A percentile compares a stretch with the other conserved stretches of the same genome.
Conservation (phyloP, 1,140 invertebrate genomes). For the Lordiphosa clarofinis region DNA sequence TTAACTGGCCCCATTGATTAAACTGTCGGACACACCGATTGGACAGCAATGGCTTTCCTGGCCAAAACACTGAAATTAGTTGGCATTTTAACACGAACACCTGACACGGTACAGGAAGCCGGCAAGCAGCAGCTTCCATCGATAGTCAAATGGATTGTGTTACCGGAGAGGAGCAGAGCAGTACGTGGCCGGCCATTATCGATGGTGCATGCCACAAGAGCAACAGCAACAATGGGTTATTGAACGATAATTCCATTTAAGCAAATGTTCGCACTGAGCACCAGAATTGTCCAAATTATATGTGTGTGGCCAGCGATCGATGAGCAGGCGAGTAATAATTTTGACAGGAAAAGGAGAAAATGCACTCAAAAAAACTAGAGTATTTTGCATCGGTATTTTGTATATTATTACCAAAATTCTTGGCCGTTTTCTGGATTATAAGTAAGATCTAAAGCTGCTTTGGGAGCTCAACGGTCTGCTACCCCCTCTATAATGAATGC, state of each 20-base stretch:
- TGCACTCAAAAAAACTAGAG: conserved; percentile 25
- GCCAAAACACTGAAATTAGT: conserved; percentile 75
- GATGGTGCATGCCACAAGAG: conserved; percentile 48
- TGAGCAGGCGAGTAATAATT: conserved; percentile 25
- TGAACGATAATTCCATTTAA: conserved; percentile 77
- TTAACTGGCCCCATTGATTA: conserved; percentile 68
- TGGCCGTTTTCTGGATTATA: too few species aligned
- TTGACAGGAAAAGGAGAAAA: too few species aligned
- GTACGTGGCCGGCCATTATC: conserved; percentile 43
- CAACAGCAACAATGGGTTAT: conserved; percentile 55
- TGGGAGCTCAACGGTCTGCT: too few species aligned
- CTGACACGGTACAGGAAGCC: conserved; percentile 48
- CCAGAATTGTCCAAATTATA: conserved; percentile 73
- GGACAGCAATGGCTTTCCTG: conserved; percentile 38
- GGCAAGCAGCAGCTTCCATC: conserved; percentile 33
- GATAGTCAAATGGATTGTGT: conserved; percentile 70
- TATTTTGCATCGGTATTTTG: too few species aligned
- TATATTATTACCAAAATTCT: too few species aligned
- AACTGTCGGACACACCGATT: conserved; percentile 39
- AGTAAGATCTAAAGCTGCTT: too few species aligned
- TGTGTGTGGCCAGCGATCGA: conserved; percentile 27
- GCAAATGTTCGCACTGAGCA: conserved; percentile 71
- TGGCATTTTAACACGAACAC: conserved; percentile 77
- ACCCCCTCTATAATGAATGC: too few species aligned
- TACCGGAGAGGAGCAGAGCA: conserved; percentile 11